Percentiles rank a stretch among this genome's conserved stretches.
Evolutionary conservation across 2,797 vertebrate genomes (phyloP).

Genomic region (Aulostomus chinensis): DNA sequence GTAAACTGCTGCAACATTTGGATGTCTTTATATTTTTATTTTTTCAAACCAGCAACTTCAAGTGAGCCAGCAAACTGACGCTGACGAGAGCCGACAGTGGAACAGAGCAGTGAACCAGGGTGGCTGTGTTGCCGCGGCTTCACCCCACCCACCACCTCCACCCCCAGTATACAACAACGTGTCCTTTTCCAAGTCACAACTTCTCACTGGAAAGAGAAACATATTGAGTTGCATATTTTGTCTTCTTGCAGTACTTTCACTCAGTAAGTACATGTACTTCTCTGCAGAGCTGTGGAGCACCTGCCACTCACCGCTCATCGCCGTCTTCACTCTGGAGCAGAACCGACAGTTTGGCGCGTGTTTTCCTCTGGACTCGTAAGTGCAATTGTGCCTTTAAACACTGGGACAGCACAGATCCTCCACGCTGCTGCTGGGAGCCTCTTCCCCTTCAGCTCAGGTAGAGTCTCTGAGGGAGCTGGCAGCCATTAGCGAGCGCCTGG

Average conservation of each 20-base stretch:
- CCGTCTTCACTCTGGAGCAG: slow-evolving; percentile 19
- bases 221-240: slow-evolving; percentile 23
- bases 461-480: slow-evolving; percentile 39
- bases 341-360: slow-evolving; percentile 9
- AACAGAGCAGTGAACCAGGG: slow-evolving; percentile 23
- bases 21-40: slow-evolving; percentile 1
- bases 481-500: slow-evolving; percentile 18
- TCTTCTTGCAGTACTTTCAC: slow-evolving; percentile 5
- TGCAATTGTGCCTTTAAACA: slow-evolving; percentile 35
- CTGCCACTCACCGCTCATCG: slow-evolving; percentile 26
- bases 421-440: slow-evolving; percentile 27
- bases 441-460: slow-evolving; percentile 17
- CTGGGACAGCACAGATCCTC: slow-evolving; percentile 14
- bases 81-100: slow-evolving; percentile 24
- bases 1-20: no score
- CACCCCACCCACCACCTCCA: no score
- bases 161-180: not conserved
- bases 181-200: slow-evolving; percentile 34
- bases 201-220: slow-evolving; percentile 26
- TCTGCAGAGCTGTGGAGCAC: slow-evolving; percentile 26
- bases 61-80: slow-evolving; percentile 6
- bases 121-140: no score
- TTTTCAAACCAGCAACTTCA: slow-evolving; percentile 1
- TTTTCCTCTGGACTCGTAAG: slow-evolving; percentile 14
- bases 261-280: slow-evolving; percentile 10